Evolutionary conservation across 2,113 vertebrate genomes (phyloP).

Genomic region (Strix aluco): DNA sequence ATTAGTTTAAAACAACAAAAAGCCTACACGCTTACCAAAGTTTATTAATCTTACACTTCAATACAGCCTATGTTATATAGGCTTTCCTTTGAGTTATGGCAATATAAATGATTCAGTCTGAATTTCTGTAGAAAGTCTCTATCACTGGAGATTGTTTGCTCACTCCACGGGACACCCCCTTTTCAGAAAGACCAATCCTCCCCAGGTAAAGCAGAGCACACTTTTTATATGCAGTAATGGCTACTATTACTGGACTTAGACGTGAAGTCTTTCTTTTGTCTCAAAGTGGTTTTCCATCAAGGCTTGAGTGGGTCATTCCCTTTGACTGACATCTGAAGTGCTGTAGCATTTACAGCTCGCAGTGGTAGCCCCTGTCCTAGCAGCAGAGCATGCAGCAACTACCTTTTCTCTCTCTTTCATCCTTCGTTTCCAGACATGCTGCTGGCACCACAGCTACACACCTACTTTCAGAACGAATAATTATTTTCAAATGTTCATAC

Average conservation of each 20-base stretch:
- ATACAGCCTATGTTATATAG: not conserved
- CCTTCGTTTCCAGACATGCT: not conserved
- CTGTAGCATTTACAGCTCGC: not conserved
- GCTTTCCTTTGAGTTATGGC: not conserved
- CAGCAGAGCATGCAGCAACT: not conserved
- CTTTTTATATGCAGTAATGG: not conserved
- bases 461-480: not conserved
- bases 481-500: not conserved
- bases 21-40: not conserved
- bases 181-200: not conserved
- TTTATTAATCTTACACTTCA: not conserved
- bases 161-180: not conserved
- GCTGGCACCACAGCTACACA: not conserved
- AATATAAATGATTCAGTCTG: not conserved
- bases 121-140: not conserved
- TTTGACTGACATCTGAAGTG: not conserved
- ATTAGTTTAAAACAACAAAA: constrained; percentile 9
- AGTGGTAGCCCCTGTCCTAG: not conserved
- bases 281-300: not conserved
- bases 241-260: not conserved
- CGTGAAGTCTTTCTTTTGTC: not conserved
- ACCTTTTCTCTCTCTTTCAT: not conserved
- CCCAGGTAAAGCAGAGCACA: not conserved
- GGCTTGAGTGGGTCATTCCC: not conserved
- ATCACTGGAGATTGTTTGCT: not conserved